Evolutionary conservation across 2,888 invertebrate genomes (phyloP).

Genomic region (Phengaris alcon): DNA sequence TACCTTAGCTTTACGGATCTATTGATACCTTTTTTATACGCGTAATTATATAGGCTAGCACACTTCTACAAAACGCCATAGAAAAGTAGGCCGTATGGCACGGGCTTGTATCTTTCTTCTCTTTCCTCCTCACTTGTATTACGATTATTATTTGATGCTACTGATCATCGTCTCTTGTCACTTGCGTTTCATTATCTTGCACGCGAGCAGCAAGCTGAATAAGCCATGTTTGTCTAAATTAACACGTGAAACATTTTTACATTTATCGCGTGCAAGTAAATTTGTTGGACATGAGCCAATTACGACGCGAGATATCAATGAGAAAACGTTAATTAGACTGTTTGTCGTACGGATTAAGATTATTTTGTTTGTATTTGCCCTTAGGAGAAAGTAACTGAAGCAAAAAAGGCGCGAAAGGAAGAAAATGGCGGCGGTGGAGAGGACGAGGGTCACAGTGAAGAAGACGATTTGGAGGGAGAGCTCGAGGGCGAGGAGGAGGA

Average conservation of each 20-base stretch:
- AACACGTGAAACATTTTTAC: slow-evolving; percentile 37
- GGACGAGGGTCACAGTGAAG: slow-evolving; percentile 81
- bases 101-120: slow-evolving; percentile 56
- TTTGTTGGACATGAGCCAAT: slow-evolving; percentile 61
- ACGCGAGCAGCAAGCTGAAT: slow-evolving; percentile 45
- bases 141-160: slow-evolving; percentile 72
- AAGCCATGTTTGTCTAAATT: slow-evolving; percentile 48
- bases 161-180: slow-evolving; percentile 71
- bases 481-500: slow-evolving; percentile 81
- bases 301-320: slow-evolving; percentile 41
- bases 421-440: slow-evolving; percentile 85
- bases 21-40: slow-evolving; percentile 55
- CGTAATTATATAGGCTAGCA: slow-evolving; percentile 67
- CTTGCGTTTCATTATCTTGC: slow-evolving; percentile 64
- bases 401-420: slow-evolving; percentile 89
- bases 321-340: slow-evolving; percentile 35
- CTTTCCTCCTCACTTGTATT: slow-evolving; percentile 68
- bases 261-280: slow-evolving; percentile 45
- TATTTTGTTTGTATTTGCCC: slow-evolving; percentile 34
- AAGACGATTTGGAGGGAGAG: slow-evolving; percentile 82
- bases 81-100: slow-evolving; percentile 63
- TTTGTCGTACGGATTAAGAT: slow-evolving; percentile 24
- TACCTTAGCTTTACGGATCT: slow-evolving; percentile 47
- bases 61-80: slow-evolving; percentile 53
- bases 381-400: slow-evolving; percentile 86